phyloP scores from a whole-genome alignment of 35 echinoderm and acorn worm species.

The Nesometra sesokonis region DNA sequence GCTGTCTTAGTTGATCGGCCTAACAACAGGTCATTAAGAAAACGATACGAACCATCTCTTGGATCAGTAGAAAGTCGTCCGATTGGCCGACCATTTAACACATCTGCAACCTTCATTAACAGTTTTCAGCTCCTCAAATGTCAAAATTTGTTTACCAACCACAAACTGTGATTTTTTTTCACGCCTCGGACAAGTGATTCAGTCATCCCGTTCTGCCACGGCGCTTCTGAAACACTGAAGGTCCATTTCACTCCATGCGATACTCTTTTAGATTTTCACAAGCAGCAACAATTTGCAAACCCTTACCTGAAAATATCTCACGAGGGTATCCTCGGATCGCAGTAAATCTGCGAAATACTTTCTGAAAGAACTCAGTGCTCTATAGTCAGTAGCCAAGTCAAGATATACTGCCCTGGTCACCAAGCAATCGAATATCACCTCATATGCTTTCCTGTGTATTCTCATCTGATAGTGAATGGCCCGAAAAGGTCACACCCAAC shows the following conservation, averaged over 20 bases:
- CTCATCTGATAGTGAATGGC: too few relatives aligned
- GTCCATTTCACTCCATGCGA: background rate
- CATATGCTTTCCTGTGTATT: too few relatives aligned
- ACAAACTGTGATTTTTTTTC: background rate
- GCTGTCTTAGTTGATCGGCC: background rate
- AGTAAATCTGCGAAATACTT: slow-evolving; percentile 6
- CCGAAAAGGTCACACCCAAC: too few relatives aligned
- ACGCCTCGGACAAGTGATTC: background rate
- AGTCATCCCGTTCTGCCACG: slow-evolving; percentile 9
- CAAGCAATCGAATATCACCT: too few relatives aligned
- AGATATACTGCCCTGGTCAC: too few relatives aligned
- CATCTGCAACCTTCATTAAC: background rate
- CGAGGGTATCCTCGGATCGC: slow-evolving; percentile 1
- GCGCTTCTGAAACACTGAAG: background rate
- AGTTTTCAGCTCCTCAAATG: slow-evolving; percentile 4
- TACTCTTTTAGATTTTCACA: background rate
- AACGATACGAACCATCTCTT: background rate
- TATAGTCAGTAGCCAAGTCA: slow-evolving; percentile 22
- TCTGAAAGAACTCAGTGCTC: slow-evolving; percentile 9
- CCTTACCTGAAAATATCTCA: background rate
- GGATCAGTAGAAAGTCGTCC: background rate
- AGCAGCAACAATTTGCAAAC: background rate
- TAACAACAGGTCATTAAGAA: background rate
- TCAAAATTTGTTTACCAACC: background rate
- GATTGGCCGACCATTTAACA: background rate